phyloP scores from a whole-genome alignment of 2,797 vertebrate species.

The Garrulus glandarius region DNA sequence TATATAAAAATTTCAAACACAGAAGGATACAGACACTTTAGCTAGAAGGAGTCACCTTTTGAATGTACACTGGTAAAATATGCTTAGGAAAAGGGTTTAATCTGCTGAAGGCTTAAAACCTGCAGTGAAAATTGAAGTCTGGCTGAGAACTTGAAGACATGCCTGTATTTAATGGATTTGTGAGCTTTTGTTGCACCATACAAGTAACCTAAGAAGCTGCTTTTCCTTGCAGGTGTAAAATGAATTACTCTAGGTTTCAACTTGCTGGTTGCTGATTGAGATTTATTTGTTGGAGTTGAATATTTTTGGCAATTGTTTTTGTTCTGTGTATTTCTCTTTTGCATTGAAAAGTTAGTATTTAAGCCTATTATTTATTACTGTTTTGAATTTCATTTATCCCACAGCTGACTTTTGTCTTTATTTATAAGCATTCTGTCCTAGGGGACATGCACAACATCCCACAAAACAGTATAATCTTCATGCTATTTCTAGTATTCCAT shows the following conservation, averaged over 20 bases:
- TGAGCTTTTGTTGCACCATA: conserved; percentile 29
- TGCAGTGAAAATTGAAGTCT: conserved; percentile 37
- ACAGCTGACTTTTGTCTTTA: conserved; percentile 31
- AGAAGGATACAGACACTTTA: neutral
- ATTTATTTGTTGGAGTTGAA: neutral
- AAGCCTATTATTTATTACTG: conserved; percentile 30
- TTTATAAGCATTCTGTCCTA: conserved; percentile 28
- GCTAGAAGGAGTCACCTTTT: neutral
- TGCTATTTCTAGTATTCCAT: conserved; percentile 30
- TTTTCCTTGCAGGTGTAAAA: conserved; percentile 35
- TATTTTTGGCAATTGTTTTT: neutral
- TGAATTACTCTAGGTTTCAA: conserved; percentile 35
- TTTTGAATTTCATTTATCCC: conserved; percentile 40
- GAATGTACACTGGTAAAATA: neutral
- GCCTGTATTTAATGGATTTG: conserved; percentile 12
- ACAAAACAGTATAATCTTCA: conserved; percentile 28
- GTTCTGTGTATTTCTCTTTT: neutral
- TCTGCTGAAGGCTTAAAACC: conserved; percentile 15
- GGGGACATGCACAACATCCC: neutral
- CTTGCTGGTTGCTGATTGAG: neutral
- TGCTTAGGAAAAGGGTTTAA: conserved; percentile 12
- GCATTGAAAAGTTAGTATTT: neutral
- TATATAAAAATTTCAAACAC: neutral
- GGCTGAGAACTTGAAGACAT: conserved; percentile 2
- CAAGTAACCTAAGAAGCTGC: neutral